These are phyloP conservation scores for Myiopsitta monachus DNA, from an alignment of 2,113 vertebrate genomes.

Conservation along the genomic window DNA sequence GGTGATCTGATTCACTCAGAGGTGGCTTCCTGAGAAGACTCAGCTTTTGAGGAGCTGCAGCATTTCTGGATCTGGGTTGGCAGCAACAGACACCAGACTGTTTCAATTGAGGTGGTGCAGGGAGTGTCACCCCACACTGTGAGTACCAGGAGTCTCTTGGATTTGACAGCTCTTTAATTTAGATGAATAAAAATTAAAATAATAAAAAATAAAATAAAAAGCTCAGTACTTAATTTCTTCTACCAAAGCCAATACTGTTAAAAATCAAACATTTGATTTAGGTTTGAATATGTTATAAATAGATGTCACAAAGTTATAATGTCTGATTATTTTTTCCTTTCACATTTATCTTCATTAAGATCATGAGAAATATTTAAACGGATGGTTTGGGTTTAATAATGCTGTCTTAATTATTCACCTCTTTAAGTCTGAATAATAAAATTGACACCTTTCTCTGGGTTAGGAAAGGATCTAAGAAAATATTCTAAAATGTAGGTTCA, in stretches of 20 bases:
- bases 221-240: neutral
- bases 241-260: neutral
- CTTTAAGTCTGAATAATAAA: neutral
- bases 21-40: neutral
- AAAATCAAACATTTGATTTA: neutral
- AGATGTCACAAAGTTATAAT: neutral
- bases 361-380: neutral
- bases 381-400: neutral
- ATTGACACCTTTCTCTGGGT: neutral
- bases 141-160: neutral
- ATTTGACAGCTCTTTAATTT: neutral
- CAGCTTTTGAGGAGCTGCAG: neutral
- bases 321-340: neutral
- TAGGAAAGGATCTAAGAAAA: neutral
- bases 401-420: neutral
- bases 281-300: neutral
- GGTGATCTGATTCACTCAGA: neutral
- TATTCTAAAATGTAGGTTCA: neutral
- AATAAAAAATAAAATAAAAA: neutral
- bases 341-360: neutral
- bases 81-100: neutral
- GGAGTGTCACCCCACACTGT: rapidly evolving
- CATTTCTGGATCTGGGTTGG: neutral
- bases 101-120: neutral
- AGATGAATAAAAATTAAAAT: neutral